Evolutionary conservation across 2,888 invertebrate species (phyloP), one percentile per base, ranked within the genome.

Genomic region (Andrena fulva): DNA sequence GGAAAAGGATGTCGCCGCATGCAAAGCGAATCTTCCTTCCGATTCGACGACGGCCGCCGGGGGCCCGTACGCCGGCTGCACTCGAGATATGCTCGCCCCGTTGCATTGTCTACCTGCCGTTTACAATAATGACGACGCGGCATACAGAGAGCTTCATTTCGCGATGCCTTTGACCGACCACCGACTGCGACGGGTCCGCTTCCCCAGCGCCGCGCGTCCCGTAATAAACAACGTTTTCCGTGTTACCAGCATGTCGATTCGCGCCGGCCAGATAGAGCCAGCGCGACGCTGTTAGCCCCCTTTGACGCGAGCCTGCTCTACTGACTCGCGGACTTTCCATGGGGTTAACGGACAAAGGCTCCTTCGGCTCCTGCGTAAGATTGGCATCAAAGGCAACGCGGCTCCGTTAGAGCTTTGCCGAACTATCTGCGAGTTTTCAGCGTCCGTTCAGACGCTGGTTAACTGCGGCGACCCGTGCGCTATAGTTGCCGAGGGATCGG

Each of bases 81-180:
- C 85, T 79, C 87, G 87, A 81, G 88, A 84, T 81, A 87, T 76
- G 85, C 73, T 72, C 35, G 66, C 56, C 66, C 67, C 83, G 82
- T 60, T 69, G 80, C 85, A 89, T 89, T 90, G 90, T 89, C 89
- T 89, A 86, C 86, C 85, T 88, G 88, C 83, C 88, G 85, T 88
- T 89, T 83, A 76, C 86, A 89, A 90, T 90, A 90, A 89, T 84
- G 85, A 85, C 89, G 84, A 84, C 89, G 79, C 87, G 85, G 90
- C 86, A 90, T 89, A 89, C 89, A 90, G 85, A 89, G 84, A 88
- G 87, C 84, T 90, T 90, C 85, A 90, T 89, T 89, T 89, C 83
- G 68, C 88, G 80, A 90, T 83, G 89, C 80, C 88, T 89, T 89
- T 89, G 89, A 89, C 85, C 89, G 81, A 82, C 81, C 84, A 85